These are phyloP conservation scores for Halictus ligatus DNA, from an alignment of 2,888 invertebrate genomes.

Conservation along the genomic window DNA sequence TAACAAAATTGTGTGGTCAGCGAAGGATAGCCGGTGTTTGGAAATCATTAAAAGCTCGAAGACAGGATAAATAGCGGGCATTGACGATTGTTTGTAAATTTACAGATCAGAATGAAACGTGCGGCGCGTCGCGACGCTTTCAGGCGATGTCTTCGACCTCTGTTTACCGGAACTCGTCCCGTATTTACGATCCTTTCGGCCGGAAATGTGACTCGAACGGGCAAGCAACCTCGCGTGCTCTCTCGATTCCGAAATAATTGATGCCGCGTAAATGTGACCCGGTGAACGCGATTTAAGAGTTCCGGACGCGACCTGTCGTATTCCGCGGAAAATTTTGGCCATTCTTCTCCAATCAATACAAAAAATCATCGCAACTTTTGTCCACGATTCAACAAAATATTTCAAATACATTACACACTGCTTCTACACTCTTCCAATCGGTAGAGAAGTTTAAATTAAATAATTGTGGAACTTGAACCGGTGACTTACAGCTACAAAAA, in stretches of 20 bases:
- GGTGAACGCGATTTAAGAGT: constrained; percentile 18
- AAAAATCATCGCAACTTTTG: no score
- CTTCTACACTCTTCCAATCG: no score
- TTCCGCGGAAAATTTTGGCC: not conserved
- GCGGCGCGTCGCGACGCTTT: constrained; percentile 1
- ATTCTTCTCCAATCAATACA: not conserved
- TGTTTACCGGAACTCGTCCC: constrained; percentile 21
- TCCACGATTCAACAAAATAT: not conserved
- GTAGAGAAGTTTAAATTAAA: no score
- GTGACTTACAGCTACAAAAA: no score
- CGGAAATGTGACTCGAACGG: constrained; percentile 21
- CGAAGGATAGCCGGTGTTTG: no score
- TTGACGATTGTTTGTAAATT: not conserved
- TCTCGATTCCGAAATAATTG: constrained; percentile 46
- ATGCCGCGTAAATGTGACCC: constrained; percentile 36
- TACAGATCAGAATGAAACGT: not conserved
- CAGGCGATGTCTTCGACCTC: not conserved
- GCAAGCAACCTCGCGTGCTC: not conserved
- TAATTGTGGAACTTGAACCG: no score
- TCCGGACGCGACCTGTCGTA: not conserved
- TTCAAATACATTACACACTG: not conserved
- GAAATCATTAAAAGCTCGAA: not conserved
- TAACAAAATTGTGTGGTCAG: no score
- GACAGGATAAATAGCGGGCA: not conserved
- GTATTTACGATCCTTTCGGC: constrained; percentile 30